Evolutionary conservation across 2,888 invertebrate genomes (phyloP).

Genomic region (Drosophila acutilabella): DNA sequence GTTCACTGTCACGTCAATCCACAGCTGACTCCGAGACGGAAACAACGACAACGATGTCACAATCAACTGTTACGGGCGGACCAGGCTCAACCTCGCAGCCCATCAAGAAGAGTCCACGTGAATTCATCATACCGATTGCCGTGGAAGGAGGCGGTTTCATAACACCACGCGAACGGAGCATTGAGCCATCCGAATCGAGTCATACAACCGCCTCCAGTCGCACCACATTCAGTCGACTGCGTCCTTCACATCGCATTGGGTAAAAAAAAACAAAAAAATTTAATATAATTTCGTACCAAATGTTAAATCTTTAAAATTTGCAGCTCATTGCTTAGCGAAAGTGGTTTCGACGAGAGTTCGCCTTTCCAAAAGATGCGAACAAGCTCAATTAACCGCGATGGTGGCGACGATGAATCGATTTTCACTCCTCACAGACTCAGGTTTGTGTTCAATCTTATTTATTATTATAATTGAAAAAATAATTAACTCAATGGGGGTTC

Average conservation of each 20-base stretch:
- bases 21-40: slow-evolving; percentile 91
- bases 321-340: slow-evolving; percentile 89
- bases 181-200: slow-evolving; percentile 90
- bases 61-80: slow-evolving; percentile 86
- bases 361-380: slow-evolving; percentile 87
- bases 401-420: slow-evolving; percentile 87
- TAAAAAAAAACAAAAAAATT: slow-evolving; percentile 81
- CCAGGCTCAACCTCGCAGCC: slow-evolving; percentile 86
- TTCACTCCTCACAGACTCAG: slow-evolving; percentile 89
- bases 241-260: slow-evolving; percentile 89
- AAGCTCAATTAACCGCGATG: slow-evolving; percentile 87
- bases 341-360: slow-evolving; percentile 89
- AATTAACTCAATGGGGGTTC: slow-evolving; percentile 9
- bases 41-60: slow-evolving; percentile 86
- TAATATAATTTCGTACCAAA: background rate
- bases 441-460: slow-evolving; percentile 79
- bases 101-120: slow-evolving; percentile 94
- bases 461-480: background rate
- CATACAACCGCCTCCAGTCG: slow-evolving; percentile 87
- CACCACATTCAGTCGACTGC: slow-evolving; percentile 85
- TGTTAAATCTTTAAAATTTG: slow-evolving; percentile 40
- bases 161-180: slow-evolving; percentile 88
- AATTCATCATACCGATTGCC: slow-evolving; percentile 97
- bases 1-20: slow-evolving; percentile 86
- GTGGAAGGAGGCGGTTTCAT: slow-evolving; percentile 95